phyloP scores from a whole-genome alignment of 2,113 vertebrate genomes.

The Microtus ochrogaster region DNA sequence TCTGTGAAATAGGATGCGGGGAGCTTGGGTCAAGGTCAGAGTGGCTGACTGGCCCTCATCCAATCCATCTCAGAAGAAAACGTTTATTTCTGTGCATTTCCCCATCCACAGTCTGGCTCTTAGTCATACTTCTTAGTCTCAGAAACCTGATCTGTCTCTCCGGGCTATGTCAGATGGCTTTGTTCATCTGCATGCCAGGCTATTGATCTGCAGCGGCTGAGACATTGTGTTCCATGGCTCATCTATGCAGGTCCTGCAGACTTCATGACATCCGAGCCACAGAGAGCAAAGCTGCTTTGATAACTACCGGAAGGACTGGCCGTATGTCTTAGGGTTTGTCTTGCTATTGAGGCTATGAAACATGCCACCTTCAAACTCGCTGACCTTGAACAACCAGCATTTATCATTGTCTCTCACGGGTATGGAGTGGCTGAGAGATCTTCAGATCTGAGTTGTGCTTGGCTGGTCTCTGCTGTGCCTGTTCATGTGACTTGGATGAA shows the following conservation, averaged over 20 bases:
- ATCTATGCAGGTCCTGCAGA: not conserved
- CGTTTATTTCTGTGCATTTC: slow-evolving; percentile 8
- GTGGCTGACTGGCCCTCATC: not conserved
- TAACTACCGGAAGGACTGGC: no score
- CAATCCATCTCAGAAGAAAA: not conserved
- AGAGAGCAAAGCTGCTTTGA: not conserved
- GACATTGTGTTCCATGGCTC: not conserved
- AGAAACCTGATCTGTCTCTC: slow-evolving; percentile 37
- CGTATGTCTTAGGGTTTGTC: not conserved
- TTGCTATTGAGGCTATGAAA: not conserved
- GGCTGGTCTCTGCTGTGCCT: not conserved
- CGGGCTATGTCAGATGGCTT: not conserved
- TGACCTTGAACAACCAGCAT: not conserved
- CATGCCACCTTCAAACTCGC: not conserved
- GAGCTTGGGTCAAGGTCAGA: not conserved
- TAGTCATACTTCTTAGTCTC: not conserved
- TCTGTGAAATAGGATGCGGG: not conserved
- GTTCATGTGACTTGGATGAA: not conserved
- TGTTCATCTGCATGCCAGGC: not conserved
- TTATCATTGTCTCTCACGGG: not conserved
- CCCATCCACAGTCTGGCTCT: not conserved
- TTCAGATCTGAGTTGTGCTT: not conserved
- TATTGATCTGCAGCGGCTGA: not conserved
- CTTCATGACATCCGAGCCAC: not conserved
- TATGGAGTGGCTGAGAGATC: not conserved